Conservation (phyloP, 2,888 invertebrate species). For the Acholoe squamosa region DNA sequence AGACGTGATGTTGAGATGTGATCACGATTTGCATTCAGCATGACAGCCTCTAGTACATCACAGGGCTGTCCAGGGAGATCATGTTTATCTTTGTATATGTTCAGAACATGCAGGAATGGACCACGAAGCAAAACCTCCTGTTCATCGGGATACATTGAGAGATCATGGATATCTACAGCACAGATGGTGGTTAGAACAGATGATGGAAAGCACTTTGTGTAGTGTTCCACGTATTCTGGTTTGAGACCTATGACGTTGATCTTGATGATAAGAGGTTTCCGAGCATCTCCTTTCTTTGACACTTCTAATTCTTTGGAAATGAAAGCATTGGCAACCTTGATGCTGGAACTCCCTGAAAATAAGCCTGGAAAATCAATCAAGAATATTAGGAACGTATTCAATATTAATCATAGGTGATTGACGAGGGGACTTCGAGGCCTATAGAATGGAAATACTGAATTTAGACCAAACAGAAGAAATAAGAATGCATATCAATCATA, state of each 20-base stretch:
- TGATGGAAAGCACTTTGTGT: conserved; percentile 68
- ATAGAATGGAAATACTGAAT: no score
- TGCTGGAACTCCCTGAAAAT: not conserved
- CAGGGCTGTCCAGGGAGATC: conserved; percentile 64
- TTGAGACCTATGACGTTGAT: conserved; percentile 72
- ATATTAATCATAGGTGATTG: not conserved
- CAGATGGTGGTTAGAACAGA: conserved; percentile 71
- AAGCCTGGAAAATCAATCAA: not conserved
- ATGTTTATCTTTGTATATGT: conserved; percentile 66
- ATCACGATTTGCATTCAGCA: conserved; percentile 72
- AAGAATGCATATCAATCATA: no score
- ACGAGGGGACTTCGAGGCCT: no score
- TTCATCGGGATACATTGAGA: conserved; percentile 69
- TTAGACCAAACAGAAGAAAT: no score
- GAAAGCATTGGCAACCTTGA: not conserved
- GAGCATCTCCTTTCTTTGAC: not conserved
- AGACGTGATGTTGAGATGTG: conserved; percentile 70
- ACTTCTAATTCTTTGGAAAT: not conserved
- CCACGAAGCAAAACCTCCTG: conserved; percentile 72
- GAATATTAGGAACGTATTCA: not conserved
- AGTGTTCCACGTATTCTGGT: conserved; percentile 68
- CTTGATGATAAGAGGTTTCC: conserved; percentile 68
- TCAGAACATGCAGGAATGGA: conserved; percentile 70
- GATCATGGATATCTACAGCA: conserved; percentile 71
- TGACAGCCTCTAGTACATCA: conserved; percentile 70